phyloP scores from a whole-genome alignment of 2,888 invertebrate genomes.

The Drosophila fungiperda region DNA sequence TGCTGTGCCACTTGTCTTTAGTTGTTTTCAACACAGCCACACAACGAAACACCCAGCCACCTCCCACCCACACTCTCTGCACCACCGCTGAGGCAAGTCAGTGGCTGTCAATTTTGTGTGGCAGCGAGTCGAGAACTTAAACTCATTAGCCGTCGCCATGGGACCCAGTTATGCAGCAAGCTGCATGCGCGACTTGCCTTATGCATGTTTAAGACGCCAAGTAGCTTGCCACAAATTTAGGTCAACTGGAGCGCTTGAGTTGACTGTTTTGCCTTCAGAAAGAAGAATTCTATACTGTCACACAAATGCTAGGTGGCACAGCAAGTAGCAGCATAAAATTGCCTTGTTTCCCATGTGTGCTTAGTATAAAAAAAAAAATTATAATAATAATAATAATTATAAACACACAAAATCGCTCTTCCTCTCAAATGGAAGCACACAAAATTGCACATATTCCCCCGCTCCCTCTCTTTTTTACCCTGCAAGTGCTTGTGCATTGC shows the following conservation, averaged over 20 bases:
- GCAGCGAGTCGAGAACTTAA: constrained; percentile 72
- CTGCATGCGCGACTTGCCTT: constrained; percentile 26
- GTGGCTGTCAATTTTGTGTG: constrained; percentile 66
- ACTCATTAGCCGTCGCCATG: constrained; percentile 74
- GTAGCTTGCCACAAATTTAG: constrained; percentile 72
- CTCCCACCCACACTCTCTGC: background rate
- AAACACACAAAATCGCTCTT: constrained; percentile 66
- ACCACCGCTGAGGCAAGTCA: constrained; percentile 12
- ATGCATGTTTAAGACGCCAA: constrained; percentile 73
- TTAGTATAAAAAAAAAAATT: constrained; percentile 11
- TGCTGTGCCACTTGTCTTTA: constrained; percentile 42
- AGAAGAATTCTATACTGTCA: constrained; percentile 33
- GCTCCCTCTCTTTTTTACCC: background rate
- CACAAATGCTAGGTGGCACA: background rate
- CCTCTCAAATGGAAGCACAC: constrained; percentile 59
- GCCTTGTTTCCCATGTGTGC: constrained; percentile 51
- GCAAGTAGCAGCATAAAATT: constrained; percentile 60
- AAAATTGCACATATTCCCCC: constrained; percentile 46
- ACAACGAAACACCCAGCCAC: background rate
- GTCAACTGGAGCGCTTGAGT: constrained; percentile 54
- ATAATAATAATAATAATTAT: background rate
- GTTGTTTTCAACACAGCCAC: background rate
- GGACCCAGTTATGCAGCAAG: constrained; percentile 65
- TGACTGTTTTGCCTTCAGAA: constrained; percentile 29
- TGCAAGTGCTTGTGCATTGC: constrained; percentile 14